These are phyloP conservation scores for Lepidurus packardi DNA, from an alignment of 1,140 invertebrate species.

Conservation along the genomic window DNA sequence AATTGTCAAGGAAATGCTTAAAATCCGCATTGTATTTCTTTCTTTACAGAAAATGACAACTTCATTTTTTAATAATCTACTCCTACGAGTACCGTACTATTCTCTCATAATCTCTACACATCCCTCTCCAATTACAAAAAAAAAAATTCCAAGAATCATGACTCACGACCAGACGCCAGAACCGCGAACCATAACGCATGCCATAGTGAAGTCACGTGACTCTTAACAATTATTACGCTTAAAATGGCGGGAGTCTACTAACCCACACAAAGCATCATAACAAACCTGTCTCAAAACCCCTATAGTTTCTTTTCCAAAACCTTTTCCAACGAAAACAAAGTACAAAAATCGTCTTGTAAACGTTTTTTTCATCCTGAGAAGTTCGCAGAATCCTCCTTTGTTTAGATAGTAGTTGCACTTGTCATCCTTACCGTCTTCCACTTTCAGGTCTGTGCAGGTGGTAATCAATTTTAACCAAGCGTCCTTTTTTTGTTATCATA, in stretches of 20 bases:
- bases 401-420: background rate
- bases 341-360: background rate
- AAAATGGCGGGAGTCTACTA: background rate
- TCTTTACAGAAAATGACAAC: too few relatives aligned
- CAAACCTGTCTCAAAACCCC: background rate
- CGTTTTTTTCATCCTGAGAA: conserved; percentile 11
- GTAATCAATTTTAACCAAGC: background rate
- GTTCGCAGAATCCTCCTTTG: background rate
- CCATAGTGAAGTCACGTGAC: background rate
- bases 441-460: background rate
- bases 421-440: background rate
- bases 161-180: background rate
- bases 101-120: too few relatives aligned
- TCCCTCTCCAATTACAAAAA: too few relatives aligned
- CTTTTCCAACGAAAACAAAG: background rate
- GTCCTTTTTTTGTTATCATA: background rate
- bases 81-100: too few relatives aligned
- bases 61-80: too few relatives aligned
- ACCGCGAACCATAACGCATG: background rate
- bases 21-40: too few relatives aligned
- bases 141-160: too few relatives aligned
- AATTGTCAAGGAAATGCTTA: too few relatives aligned
- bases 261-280: background rate
- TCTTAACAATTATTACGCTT: background rate
- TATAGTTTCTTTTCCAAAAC: background rate